Conservation (phyloP, 2,113 vertebrate genomes). For the Indicator maculatus region DNA sequence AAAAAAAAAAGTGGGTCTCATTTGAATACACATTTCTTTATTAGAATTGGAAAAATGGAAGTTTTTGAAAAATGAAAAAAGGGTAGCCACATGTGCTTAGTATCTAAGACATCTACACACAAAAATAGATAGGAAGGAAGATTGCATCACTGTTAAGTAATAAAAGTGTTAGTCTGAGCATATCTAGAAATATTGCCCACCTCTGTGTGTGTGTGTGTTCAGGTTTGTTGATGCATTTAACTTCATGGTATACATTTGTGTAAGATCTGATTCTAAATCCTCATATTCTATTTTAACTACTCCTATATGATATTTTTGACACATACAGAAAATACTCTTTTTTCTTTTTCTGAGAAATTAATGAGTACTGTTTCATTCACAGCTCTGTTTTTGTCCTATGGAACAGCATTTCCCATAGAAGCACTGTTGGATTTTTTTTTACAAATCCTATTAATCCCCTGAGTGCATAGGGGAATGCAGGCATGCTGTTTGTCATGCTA, state of each 20-base stretch:
- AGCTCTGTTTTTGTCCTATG: slow-evolving; percentile 34
- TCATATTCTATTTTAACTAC: neutral
- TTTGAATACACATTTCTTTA: neutral
- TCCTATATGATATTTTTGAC: neutral
- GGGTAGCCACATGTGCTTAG: neutral
- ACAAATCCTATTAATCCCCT: slow-evolving; percentile 35
- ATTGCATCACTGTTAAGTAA: neutral
- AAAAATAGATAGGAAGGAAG: neutral
- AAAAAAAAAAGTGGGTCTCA: neutral
- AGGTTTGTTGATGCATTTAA: neutral
- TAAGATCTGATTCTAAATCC: neutral
- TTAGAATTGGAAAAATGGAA: neutral
- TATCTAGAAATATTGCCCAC: neutral
- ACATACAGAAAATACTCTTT: neutral
- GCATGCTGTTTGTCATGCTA: slow-evolving; percentile 50
- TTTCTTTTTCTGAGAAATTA: neutral
- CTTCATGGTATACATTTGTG: neutral
- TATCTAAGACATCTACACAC: neutral
- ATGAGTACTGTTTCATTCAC: neutral
- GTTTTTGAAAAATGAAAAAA: neutral
- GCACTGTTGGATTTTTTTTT: neutral
- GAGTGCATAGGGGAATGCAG: slow-evolving; percentile 7
- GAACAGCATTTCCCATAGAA: slow-evolving; percentile 37
- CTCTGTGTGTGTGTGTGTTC: neutral
- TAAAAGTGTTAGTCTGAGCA: neutral